phyloP scores from a whole-genome alignment of 2,113 vertebrate genomes.

The Pluvianellus socialis region DNA sequence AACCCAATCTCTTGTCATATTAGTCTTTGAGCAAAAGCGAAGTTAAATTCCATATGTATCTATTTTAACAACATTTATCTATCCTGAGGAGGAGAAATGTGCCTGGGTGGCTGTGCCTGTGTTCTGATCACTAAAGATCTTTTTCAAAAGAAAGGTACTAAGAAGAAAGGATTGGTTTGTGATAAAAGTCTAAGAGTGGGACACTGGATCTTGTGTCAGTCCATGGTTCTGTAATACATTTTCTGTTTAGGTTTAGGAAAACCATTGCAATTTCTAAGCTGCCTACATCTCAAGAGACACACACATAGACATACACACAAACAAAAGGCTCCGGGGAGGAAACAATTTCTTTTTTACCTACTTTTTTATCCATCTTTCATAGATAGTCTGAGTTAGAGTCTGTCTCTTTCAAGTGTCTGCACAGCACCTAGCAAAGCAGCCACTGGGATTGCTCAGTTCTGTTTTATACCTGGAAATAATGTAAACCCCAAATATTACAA shows the following conservation, averaged over 20 bases:
- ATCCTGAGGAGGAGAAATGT: background rate
- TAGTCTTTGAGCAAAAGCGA: background rate
- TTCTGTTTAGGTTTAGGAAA: background rate
- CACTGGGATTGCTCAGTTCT: background rate
- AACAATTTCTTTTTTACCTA: background rate
- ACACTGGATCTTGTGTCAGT: background rate
- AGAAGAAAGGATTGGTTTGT: background rate
- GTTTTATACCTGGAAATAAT: background rate
- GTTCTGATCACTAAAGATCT: background rate
- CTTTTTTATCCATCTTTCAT: background rate
- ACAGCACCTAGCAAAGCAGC: background rate
- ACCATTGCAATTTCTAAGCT: background rate
- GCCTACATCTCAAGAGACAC: background rate
- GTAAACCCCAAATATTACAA: background rate
- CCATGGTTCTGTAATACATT: background rate
- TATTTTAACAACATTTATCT: background rate
- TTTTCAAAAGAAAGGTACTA: background rate
- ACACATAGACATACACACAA: background rate
- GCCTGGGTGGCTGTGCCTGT: background rate
- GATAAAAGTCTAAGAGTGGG: background rate
- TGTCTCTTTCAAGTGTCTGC: background rate
- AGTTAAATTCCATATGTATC: background rate
- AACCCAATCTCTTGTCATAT: background rate
- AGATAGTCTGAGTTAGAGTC: background rate
- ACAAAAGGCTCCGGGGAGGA: rapidly evolving